Conservation (phyloP, 2,888 invertebrate species). For the Tiliacea aurago region DNA sequence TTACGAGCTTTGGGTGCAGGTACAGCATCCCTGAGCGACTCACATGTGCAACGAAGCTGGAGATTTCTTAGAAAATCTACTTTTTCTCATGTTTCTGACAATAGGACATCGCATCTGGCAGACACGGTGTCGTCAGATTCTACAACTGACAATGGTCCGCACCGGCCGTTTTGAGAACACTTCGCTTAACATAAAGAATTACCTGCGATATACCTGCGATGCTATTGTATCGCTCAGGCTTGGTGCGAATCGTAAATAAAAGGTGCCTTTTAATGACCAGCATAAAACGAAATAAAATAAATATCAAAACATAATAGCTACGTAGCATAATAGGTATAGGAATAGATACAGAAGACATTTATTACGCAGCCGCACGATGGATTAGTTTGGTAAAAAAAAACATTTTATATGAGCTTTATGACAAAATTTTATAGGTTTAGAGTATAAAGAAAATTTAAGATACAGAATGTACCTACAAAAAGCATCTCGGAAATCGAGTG, state of each 20-base stretch:
- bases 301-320: slow-evolving; percentile 57
- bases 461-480: neutral
- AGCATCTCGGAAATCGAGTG: neutral
- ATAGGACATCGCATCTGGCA: slow-evolving; percentile 82
- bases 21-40: slow-evolving; percentile 71
- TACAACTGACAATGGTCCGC: slow-evolving; percentile 72
- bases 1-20: slow-evolving; percentile 71
- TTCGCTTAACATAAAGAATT: slow-evolving; percentile 67
- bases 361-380: slow-evolving; percentile 15
- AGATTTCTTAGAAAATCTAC: slow-evolving; percentile 77
- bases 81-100: slow-evolving; percentile 75
- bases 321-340: slow-evolving; percentile 21
- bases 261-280: slow-evolving; percentile 53
- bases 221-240: slow-evolving; percentile 55
- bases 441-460: neutral
- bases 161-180: slow-evolving; percentile 62
- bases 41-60: slow-evolving; percentile 80
- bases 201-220: slow-evolving; percentile 77
- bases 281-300: slow-evolving; percentile 58
- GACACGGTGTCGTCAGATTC: slow-evolving; percentile 82
- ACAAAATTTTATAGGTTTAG: neutral
- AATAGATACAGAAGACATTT: slow-evolving; percentile 50
- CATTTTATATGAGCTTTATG: slow-evolving; percentile 2
- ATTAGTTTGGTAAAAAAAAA: slow-evolving; percentile 19
- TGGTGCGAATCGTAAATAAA: slow-evolving; percentile 63